Evolutionary conservation across 2,113 vertebrate species (phyloP), one percentile per base, ranked within the genome.

Genomic region (Cebidichthys violaceus): DNA sequence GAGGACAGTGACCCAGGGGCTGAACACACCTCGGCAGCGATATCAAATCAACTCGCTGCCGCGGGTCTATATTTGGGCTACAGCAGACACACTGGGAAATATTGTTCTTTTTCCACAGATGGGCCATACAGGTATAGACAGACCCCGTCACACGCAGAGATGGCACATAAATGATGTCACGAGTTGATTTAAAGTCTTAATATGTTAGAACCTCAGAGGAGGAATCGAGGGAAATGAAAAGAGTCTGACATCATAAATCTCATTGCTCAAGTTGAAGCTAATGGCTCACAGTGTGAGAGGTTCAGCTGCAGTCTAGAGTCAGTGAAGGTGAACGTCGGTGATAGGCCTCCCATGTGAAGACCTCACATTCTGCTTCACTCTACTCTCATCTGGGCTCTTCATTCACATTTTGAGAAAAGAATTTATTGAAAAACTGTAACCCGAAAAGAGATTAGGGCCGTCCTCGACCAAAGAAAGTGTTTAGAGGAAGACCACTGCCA

Each of bases 1-100:
- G 78, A 88, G 83, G 84, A 79, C 72, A 59, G 83, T 80, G 86
- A 90, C 79, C 77, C 69, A 68, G 69, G 74, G 89, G 79, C 74
- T 68, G 65, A 86, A 75, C 79, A 88, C 82, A 88, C 85, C 82
- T 64, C 31, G 79, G 45, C 50, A 52, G n/a, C 70, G 47, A 57
- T 75, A 82, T 77, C 76, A 75, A 81, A 86, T 89, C 90, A 87
- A 75, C 81, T 65, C 71, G 52, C 39, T 4, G 67, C 57, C 70
- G 73, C 55, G 59, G 62, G 62, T 81, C 78, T 81, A 81, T 83
- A 77, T 90, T 89, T 88, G 68, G 80, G 70, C 74, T 17, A 7
- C 3, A 35, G 64, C 70, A 67, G 47, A 50, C 55, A 78, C n/a
- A 70, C 70, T 29, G 50, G 70, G 75, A 41, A 74, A 83, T 79